Evolutionary conservation across 1,140 invertebrate genomes (phyloP).

Genomic region (Caligus rogercresseyi): DNA sequence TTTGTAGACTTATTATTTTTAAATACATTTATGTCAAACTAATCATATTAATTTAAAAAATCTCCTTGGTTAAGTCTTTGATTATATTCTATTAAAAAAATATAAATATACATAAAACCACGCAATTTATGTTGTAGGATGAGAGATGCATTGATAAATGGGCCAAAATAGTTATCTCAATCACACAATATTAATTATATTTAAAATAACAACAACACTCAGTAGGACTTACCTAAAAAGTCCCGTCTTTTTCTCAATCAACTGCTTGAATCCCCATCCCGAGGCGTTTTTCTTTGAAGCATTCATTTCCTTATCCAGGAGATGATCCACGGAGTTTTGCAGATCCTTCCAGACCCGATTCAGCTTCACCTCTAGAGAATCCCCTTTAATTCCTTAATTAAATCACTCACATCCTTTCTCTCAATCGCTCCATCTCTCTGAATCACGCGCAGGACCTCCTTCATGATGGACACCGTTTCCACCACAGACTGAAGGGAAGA

Average conservation of each 20-base stretch:
- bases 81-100: no score
- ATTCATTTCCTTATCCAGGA: slow-evolving; percentile 8
- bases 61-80: no score
- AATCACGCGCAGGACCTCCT: slow-evolving; percentile 42
- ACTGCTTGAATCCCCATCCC: slow-evolving; percentile 32
- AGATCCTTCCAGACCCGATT: slow-evolving; percentile 14
- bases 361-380: slow-evolving; percentile 28
- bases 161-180: no score
- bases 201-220: no score
- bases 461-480: slow-evolving; percentile 39
- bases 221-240: slow-evolving; percentile 47
- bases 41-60: no score
- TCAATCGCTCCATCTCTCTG: slow-evolving; percentile 31
- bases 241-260: slow-evolving; percentile 97
- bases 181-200: no score
- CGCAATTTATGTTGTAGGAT: no score
- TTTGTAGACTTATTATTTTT: no score
- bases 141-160: no score
- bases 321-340: slow-evolving; percentile 2
- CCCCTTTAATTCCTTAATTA: slow-evolving; percentile 37
- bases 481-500: slow-evolving; percentile 45
- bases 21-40: no score
- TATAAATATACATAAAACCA: no score
- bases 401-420: slow-evolving; percentile 29
- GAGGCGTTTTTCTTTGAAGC: background rate